phyloP scores from a whole-genome alignment of 2,113 vertebrate species.

The Spea bombifrons region DNA sequence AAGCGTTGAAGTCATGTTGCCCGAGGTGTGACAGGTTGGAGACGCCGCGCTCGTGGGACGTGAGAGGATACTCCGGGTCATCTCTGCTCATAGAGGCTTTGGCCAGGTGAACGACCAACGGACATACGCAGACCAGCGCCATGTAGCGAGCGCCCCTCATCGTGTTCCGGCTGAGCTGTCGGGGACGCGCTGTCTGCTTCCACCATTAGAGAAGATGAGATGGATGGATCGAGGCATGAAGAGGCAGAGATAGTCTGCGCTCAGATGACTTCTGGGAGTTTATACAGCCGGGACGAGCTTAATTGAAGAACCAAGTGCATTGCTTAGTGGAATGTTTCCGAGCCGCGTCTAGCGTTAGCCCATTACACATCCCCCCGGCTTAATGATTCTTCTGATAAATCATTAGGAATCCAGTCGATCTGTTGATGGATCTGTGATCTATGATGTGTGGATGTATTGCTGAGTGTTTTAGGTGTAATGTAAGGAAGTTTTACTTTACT shows the following conservation, averaged over 20 bases:
- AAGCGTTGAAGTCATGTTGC: conserved; percentile 34
- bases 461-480: too few species aligned
- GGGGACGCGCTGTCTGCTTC: not conserved
- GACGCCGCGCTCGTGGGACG: not conserved
- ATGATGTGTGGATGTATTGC: too few species aligned
- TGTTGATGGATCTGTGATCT: too few species aligned
- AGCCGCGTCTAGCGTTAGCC: not conserved
- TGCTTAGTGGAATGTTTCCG: not conserved
- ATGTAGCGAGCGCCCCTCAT: not conserved
- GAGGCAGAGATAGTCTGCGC: not conserved
- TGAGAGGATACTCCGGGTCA: not conserved
- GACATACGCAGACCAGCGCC: not conserved
- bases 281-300: not conserved
- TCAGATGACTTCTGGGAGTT: not conserved
- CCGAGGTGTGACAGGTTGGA: not conserved
- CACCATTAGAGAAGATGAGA: not conserved
- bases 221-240: not conserved
- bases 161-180: not conserved
- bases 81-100: not conserved
- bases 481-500: too few species aligned
- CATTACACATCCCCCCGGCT: too few species aligned
- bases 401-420: too few species aligned
- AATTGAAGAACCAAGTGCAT: not conserved
- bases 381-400: too few species aligned
- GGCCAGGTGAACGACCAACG: not conserved